A percentile compares a stretch with the other conserved stretches of the same genome.
These are phyloP conservation scores for Halcyon chelicuti DNA, from an alignment of 2,797 vertebrate species.

Conservation along the genomic window DNA sequence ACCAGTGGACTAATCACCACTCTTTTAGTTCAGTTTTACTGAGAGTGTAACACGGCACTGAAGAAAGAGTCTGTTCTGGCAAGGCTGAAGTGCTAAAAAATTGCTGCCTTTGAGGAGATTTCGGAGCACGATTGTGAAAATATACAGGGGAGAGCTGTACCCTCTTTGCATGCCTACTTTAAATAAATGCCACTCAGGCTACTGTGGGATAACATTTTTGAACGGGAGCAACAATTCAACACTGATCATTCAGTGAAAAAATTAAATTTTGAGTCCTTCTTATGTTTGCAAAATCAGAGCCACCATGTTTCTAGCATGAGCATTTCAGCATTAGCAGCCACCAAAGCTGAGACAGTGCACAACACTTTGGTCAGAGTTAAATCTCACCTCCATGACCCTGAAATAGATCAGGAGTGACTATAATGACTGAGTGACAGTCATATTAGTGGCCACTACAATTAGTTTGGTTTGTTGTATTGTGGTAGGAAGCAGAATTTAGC, in stretches of 20 bases:
- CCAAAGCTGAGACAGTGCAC: background rate
- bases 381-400: background rate
- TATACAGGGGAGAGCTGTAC: background rate
- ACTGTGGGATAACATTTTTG: background rate
- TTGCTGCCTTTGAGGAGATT: background rate
- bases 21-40: background rate
- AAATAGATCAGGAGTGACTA: background rate
- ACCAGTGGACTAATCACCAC: accelerated
- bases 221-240: background rate
- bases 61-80: background rate
- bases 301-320: background rate
- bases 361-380: background rate
- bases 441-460: background rate
- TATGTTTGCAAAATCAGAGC: background rate
- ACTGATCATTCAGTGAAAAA: background rate
- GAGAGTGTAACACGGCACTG: background rate
- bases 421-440: accelerated
- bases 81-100: background rate
- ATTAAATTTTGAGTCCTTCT: background rate
- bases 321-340: background rate
- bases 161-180: background rate
- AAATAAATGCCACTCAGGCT: background rate
- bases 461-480: background rate
- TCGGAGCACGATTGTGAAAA: background rate
- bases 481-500: background rate